phyloP scores from a whole-genome alignment of 2,797 vertebrate species.

The Aselliscus stoliczkanus region DNA sequence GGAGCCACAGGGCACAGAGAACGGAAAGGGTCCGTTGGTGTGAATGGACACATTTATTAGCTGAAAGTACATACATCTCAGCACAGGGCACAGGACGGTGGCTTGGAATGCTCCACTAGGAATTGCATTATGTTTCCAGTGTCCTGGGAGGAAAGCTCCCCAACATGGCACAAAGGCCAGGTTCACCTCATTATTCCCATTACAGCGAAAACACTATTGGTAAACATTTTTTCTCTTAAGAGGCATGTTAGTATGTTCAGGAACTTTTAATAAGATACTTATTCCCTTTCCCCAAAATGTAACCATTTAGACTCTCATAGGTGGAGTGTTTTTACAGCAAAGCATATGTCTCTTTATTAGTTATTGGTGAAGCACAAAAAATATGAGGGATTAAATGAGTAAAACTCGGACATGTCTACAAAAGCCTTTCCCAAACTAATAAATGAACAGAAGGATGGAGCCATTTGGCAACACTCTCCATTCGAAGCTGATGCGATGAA shows the following conservation, averaged over 20 bases:
- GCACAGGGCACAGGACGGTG: background rate
- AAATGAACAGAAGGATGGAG: background rate
- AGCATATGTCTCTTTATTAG: background rate
- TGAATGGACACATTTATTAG: background rate
- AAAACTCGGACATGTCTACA: background rate
- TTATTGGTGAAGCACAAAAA: background rate
- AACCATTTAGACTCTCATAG: background rate
- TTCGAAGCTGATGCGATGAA: background rate
- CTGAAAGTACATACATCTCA: background rate
- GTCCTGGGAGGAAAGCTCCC: background rate
- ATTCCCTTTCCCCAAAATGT: background rate
- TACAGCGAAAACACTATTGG: background rate
- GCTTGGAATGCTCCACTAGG: background rate
- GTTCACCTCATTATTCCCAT: background rate
- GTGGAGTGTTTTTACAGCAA: background rate
- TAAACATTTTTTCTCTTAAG: background rate
- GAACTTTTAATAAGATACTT: background rate
- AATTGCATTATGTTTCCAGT: background rate
- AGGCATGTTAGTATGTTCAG: background rate
- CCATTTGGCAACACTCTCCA: background rate
- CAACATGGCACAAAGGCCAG: background rate
- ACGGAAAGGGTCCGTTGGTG: background rate
- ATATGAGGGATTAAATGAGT: background rate
- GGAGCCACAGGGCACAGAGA: background rate
- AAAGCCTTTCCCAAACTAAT: background rate